These are phyloP conservation scores for Epizoanthus scotinus DNA, from an alignment of 92 coral and sea anemone species.

Conservation along the genomic window DNA sequence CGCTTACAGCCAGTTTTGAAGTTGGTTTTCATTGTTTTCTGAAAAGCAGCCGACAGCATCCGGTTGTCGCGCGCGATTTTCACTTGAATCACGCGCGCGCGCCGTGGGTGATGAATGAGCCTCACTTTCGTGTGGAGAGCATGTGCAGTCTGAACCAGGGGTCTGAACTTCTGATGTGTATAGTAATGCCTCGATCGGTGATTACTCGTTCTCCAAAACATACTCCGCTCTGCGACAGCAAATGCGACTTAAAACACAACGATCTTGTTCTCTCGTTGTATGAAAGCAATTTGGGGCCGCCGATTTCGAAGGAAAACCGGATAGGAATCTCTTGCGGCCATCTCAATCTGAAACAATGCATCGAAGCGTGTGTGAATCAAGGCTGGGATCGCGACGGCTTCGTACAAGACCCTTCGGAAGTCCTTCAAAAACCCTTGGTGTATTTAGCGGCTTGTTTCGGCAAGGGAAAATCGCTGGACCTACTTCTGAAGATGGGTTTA, in stretches of 20 bases:
- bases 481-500: slow-evolving; percentile 40
- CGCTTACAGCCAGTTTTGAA: too few relatives aligned
- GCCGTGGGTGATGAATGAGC: slow-evolving; percentile 3
- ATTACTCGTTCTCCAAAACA: slow-evolving; percentile 45
- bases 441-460: slow-evolving; percentile 42
- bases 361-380: slow-evolving; percentile 38
- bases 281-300: slow-evolving; percentile 42
- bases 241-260: slow-evolving; percentile 39
- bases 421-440: slow-evolving; percentile 33
- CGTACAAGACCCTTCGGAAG: slow-evolving; percentile 38
- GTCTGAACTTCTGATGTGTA: slow-evolving; percentile 15
- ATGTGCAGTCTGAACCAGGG: background rate
- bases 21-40: too few relatives aligned
- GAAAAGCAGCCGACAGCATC: too few relatives aligned
- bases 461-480: slow-evolving; percentile 41
- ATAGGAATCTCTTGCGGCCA: slow-evolving; percentile 43
- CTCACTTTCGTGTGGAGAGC: slow-evolving; percentile 21
- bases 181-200: slow-evolving; percentile 42
- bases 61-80: slow-evolving; percentile 5
- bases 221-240: slow-evolving; percentile 43
- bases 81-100: background rate
- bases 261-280: slow-evolving; percentile 34
- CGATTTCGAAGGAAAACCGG: slow-evolving; percentile 45
- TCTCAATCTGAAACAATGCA: slow-evolving; percentile 37
- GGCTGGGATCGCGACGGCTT: slow-evolving; percentile 44